Evolutionary conservation across 1,140 invertebrate species (phyloP).

Genomic region (Temnothorax longispinosus): DNA sequence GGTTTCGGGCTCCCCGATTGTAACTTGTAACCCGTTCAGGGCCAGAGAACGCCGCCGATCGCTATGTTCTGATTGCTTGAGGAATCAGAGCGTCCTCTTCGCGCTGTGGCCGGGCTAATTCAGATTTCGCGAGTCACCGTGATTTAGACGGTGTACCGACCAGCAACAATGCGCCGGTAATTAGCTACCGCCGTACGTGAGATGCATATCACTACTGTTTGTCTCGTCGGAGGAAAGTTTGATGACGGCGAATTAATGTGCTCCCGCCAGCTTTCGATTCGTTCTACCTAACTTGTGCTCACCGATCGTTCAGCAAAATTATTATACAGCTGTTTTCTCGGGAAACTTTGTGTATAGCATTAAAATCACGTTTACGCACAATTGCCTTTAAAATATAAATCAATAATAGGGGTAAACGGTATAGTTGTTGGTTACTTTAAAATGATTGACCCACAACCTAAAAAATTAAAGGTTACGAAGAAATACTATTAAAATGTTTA

Average conservation of each 20-base stretch:
- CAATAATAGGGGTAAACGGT: not conserved
- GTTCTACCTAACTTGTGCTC: not conserved
- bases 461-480: too few relatives aligned
- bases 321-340: not conserved
- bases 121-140: slow-evolving; percentile 67
- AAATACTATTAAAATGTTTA: too few relatives aligned
- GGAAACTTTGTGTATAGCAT: not conserved
- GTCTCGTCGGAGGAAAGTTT: not conserved
- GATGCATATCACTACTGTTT: slow-evolving; percentile 23
- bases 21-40: slow-evolving; percentile 64
- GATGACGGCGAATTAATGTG: slow-evolving; percentile 8
- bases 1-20: slow-evolving; percentile 43
- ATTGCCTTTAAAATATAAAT: not conserved
- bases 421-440: too few relatives aligned
- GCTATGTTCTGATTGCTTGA: slow-evolving; percentile 74
- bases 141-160: slow-evolving; percentile 24
- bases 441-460: too few relatives aligned
- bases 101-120: slow-evolving; percentile 52
- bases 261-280: not conserved
- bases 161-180: slow-evolving; percentile 39
- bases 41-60: slow-evolving; percentile 60
- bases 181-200: slow-evolving; percentile 57
- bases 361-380: not conserved
- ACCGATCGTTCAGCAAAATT: not conserved
- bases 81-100: slow-evolving; percentile 72